phyloP scores from a whole-genome alignment of 2,113 vertebrate genomes.

The Channa maculata region DNA sequence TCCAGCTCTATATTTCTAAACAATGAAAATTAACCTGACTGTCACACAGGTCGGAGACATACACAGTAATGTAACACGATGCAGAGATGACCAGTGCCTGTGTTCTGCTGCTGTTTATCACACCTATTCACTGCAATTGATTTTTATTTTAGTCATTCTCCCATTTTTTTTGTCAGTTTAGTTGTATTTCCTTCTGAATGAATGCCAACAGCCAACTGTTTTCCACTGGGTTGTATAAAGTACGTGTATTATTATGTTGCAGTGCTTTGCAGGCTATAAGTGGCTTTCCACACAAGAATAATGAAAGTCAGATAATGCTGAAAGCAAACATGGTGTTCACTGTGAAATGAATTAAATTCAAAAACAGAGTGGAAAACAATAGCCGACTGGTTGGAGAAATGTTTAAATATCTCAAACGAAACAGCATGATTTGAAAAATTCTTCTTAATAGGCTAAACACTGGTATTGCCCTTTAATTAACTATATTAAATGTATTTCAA shows the following conservation, averaged over 20 bases:
- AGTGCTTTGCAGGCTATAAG: no score
- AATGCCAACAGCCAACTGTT: no score
- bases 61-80: slow-evolving; percentile 15
- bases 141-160: background rate
- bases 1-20: slow-evolving; percentile 58
- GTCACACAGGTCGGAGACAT: slow-evolving; percentile 40
- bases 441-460: background rate
- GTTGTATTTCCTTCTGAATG: background rate
- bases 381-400: no score
- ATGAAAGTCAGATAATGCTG: no score
- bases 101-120: slow-evolving; percentile 19
- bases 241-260: no score
- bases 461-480: background rate
- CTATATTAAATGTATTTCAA: background rate
- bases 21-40: slow-evolving; percentile 68
- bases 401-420: background rate
- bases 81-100: slow-evolving; percentile 42
- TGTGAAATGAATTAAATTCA: background rate
- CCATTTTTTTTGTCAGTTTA: background rate
- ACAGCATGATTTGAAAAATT: background rate
- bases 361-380: background rate
- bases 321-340: no score
- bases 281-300: no score
- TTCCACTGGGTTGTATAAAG: no score
- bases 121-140: slow-evolving; percentile 22